Evolutionary conservation across 2,113 vertebrate genomes (phyloP).

Genomic region (Apaloderma vittatum): DNA sequence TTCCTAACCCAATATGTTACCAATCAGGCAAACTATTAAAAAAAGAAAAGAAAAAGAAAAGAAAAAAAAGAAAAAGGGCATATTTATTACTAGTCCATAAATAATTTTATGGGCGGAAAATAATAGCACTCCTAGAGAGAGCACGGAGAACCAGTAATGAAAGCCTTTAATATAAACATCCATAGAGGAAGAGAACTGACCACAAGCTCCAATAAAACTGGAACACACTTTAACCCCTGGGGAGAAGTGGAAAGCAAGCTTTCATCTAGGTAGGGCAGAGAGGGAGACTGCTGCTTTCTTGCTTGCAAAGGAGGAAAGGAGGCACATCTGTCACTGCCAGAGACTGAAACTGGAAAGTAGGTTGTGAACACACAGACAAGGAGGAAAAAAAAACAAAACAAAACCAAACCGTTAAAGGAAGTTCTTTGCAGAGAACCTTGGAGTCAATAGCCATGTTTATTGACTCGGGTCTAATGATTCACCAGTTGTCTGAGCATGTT

Average conservation of each 20-base stretch:
- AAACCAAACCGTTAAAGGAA: background rate
- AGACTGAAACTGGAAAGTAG: background rate
- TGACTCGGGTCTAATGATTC: background rate
- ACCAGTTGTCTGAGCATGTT: background rate
- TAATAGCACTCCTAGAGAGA: conserved; percentile 68
- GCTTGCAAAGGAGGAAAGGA: background rate
- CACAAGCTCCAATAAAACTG: conserved; percentile 64
- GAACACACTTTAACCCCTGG: conserved; percentile 47
- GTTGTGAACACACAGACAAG: background rate
- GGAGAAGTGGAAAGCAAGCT: conserved; percentile 44
- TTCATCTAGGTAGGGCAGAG: conserved; percentile 48
- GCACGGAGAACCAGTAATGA: conserved; percentile 46
- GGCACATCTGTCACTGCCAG: background rate
- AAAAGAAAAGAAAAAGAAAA: background rate
- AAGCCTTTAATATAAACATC: conserved; percentile 72
- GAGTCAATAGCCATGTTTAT: background rate
- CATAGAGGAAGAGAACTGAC: conserved; percentile 59
- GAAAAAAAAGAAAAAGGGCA: background rate
- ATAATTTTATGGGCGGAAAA: conserved; percentile 72
- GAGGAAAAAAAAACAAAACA: background rate
- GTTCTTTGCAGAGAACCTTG: background rate
- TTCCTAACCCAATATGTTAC: conserved; percentile 51
- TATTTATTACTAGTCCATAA: conserved; percentile 68
- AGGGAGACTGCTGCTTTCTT: background rate
- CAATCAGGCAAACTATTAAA: conserved; percentile 44